A percentile compares a stretch with the other conserved stretches of the same genome.
Evolutionary conservation across 2,797 vertebrate species (phyloP).

Genomic region (Pangasius larnaudii): DNA sequence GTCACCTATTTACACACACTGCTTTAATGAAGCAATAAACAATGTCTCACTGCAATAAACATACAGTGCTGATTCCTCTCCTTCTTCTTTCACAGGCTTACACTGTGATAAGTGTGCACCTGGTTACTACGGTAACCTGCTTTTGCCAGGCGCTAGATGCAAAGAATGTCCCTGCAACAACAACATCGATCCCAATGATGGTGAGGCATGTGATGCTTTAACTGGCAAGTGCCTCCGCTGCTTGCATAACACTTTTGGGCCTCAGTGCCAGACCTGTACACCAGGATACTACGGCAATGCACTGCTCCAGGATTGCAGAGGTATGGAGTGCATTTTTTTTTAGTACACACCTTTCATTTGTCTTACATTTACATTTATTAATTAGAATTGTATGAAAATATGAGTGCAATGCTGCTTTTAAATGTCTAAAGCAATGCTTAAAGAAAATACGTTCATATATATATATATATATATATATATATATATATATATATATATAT

Average conservation of each 20-base stretch:
- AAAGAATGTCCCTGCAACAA: conserved; percentile 81
- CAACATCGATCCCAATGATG: conserved; percentile 80
- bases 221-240: conserved; percentile 84
- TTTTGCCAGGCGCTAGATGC: conserved; percentile 65
- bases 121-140: conserved; percentile 81
- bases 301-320: conserved; percentile 79
- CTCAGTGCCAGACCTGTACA: conserved; percentile 82
- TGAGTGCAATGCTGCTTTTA: not conserved
- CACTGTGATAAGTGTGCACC: conserved; percentile 78
- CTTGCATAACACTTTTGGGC: conserved; percentile 82
- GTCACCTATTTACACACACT: not conserved
- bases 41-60: not conserved
- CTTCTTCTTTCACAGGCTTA: conserved; percentile 69
- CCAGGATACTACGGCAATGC: conserved; percentile 86
- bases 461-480: no score
- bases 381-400: not conserved
- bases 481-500: no score
- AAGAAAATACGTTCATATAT: not conserved
- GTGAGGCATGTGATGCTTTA: conserved; percentile 72
- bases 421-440: not conserved
- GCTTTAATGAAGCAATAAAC: not conserved
- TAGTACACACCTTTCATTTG: not conserved
- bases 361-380: not conserved
- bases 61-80: not conserved
- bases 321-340: conserved; percentile 49